phyloP scores from a whole-genome alignment of 1,140 invertebrate genomes.

The Solenopsis fugax region DNA sequence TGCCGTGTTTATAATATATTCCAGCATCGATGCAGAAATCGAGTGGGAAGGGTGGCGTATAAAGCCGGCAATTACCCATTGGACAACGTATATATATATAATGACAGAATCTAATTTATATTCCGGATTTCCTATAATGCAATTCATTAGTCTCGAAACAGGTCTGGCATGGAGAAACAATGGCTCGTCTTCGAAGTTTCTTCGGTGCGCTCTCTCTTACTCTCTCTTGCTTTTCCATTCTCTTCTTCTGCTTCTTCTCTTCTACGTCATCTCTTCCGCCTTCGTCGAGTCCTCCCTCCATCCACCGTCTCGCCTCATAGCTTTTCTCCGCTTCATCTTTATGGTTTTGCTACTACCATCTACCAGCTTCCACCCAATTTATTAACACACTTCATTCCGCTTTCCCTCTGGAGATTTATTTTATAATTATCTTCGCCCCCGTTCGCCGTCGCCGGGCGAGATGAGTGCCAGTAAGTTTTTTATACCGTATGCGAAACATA shows the following conservation, averaged over 20 bases:
- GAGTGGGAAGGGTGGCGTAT: conserved; percentile 41
- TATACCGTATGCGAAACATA: conserved; percentile 32
- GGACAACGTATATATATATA: conserved; percentile 62
- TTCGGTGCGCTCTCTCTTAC: conserved; percentile 18
- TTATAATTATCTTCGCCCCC: conserved; percentile 56
- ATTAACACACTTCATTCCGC: conserved; percentile 61
- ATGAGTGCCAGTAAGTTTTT: conserved; percentile 57
- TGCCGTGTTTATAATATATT: conserved; percentile 44
- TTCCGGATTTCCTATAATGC: conserved; percentile 80
- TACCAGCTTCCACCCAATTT: conserved; percentile 57
- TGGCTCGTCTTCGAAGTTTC: conserved; percentile 67
- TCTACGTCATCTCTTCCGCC: conserved; percentile 55
- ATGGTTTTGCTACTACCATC: conserved; percentile 59
- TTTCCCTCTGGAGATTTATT: conserved; percentile 62
- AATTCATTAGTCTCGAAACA: conserved; percentile 77
- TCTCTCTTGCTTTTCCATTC: conserved; percentile 12
- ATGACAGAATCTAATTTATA: conserved; percentile 81
- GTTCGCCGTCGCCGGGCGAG: conserved; percentile 1
- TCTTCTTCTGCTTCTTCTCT: conserved; percentile 31
- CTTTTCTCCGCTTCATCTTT: conserved; percentile 60
- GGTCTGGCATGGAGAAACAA: conserved; percentile 73
- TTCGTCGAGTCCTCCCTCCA: conserved; percentile 35
- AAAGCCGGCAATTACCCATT: conserved; percentile 77
- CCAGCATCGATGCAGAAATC: conserved; percentile 13
- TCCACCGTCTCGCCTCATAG: conserved; percentile 50